These are phyloP conservation scores for Yasuhikotakia modesta DNA, from an alignment of 2,797 vertebrate species.

Conservation along the genomic window DNA sequence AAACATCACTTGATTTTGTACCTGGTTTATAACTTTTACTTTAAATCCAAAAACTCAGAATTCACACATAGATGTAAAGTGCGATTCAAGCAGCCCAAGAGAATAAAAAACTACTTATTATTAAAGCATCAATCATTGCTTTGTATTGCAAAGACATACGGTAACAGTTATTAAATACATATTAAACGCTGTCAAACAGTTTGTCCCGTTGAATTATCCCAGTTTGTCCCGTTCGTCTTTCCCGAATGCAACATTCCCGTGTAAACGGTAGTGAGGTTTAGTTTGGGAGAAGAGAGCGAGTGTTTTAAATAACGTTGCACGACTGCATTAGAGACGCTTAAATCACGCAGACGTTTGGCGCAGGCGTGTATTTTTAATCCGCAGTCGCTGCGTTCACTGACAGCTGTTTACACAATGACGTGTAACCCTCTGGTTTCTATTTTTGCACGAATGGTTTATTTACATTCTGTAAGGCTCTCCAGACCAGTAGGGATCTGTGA, in stretches of 20 bases:
- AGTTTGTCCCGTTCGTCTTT: no score
- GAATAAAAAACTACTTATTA: no score
- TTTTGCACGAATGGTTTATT: slow-evolving; percentile 4
- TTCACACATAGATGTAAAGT: no score
- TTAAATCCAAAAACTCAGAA: no score
- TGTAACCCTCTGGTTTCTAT: neutral
- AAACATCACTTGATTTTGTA: no score
- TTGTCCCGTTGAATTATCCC: no score
- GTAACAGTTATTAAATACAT: no score
- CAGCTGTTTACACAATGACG: neutral
- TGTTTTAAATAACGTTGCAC: neutral
- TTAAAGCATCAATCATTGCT: no score
- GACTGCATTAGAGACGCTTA: neutral
- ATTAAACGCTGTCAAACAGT: no score
- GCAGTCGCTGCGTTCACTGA: neutral
- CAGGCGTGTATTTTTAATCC: neutral
- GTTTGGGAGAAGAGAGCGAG: neutral
- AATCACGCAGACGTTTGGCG: slow-evolving; percentile 1
- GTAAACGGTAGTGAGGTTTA: neutral
- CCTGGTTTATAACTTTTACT: no score
- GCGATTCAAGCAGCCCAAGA: no score
- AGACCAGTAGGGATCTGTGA: neutral
- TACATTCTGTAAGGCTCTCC: slow-evolving; percentile 6
- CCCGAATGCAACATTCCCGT: neutral
- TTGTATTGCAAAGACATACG: no score